A percentile compares a stretch with the other conserved stretches of the same genome.
These are phyloP conservation scores for Bradypodion ventrale DNA, from an alignment of 2,797 vertebrate genomes.

Conservation along the genomic window DNA sequence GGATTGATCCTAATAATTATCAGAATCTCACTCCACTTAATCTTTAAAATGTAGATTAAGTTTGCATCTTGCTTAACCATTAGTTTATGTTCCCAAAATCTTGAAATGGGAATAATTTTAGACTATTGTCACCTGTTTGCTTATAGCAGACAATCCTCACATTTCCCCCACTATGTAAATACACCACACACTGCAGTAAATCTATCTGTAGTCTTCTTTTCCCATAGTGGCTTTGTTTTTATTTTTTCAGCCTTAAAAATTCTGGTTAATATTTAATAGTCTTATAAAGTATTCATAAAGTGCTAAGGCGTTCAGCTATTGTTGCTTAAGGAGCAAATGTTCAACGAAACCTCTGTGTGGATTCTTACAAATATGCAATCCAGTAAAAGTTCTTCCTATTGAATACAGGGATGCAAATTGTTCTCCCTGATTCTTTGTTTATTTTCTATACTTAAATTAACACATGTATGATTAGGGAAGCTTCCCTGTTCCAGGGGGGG, in stretches of 20 bases:
- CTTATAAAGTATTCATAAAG: constrained; percentile 73
- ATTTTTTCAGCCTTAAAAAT: constrained; percentile 51
- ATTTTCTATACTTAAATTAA: constrained; percentile 15
- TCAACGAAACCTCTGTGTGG: constrained; percentile 42
- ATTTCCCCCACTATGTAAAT: constrained; percentile 11
- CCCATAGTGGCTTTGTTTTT: constrained; percentile 28
- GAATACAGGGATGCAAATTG: constrained; percentile 27
- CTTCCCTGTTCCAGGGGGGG: constrained; percentile 25
- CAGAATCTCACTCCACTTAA: not conserved
- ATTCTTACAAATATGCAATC: constrained; percentile 42
- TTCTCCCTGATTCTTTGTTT: constrained; percentile 23
- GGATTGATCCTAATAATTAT: not conserved
- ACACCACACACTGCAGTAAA: constrained; percentile 34
- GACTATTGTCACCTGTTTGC: constrained; percentile 39
- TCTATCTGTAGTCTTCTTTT: constrained; percentile 51
- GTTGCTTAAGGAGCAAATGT: constrained; percentile 68
- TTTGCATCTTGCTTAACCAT: not conserved
- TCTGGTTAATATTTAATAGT: constrained; percentile 75
- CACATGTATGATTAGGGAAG: not conserved
- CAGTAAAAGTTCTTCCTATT: constrained; percentile 39
- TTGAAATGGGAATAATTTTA: constrained; percentile 27
- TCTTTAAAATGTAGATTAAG: not conserved
- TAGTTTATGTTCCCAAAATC: constrained; percentile 15
- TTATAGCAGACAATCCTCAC: not conserved
- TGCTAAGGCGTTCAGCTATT: constrained; percentile 63